Base-by-base conservation (phyloP, 92 coral and sea anemone species). In the Isaurus tuberculatus region DNA sequence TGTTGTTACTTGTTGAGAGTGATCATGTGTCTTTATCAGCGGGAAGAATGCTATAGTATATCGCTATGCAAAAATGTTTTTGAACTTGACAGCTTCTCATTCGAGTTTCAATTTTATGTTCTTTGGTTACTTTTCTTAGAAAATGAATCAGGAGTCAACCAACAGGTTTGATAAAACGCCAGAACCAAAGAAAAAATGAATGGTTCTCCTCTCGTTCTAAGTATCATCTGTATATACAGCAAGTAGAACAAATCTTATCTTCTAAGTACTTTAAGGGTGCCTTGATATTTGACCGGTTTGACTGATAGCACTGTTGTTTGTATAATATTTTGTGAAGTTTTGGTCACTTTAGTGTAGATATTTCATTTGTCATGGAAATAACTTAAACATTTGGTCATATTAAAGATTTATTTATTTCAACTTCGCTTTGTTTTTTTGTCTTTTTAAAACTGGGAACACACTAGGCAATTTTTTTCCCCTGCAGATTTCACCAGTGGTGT, bases 391-490 rank as follows among this genome's bases (percentile, higher is more conserved):
- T 71, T 71, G 60, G 2, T 71, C 77, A 23, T 22, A 71, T 40
- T 71, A 71, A 71, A 71, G 31, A 71, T 40, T 58, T 71, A 71
- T 71, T 71, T 71, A 71, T 71, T 71, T 71, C 77, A 43, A 11
- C 8, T 20, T 0, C 55, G 31, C 30, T 7, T 19, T 14, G 73
- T 33, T 33, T 68, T 8, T 8, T 68, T 30, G 30, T 53, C 17
- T 53, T 2, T 10, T 40, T 40, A 40, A 8, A 13, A 40, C 8
- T 40, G 44, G 10, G 44, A 60, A 5, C 28, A 2, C 2, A 11
- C 66, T 14, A 17, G 61, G 16, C 22, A 3, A 51, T 13, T 13
- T 51, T 51, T n/a, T n/a, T n/a, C 22, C 61, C 61, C 19, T 53
- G 9, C 25, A 14, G 5, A 2, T 60, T 1, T n/a, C 9, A 64